Percentiles rank a stretch among this genome's conserved stretches.
Conservation (phyloP, 2,888 invertebrate genomes). For the Cyclophora albipunctata region DNA sequence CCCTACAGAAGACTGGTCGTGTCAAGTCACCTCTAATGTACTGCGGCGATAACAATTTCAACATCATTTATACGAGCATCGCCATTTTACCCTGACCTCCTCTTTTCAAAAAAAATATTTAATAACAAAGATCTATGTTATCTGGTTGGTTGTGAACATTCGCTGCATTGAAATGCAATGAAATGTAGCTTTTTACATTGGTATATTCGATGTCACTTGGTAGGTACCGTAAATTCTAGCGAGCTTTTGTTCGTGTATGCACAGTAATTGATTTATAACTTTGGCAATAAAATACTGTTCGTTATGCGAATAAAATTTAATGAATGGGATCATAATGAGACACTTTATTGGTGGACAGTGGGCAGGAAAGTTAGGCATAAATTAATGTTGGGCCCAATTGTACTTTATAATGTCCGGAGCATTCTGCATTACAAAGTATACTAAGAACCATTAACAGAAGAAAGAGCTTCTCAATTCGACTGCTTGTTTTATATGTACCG, state of each 20-base stretch:
- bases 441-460: no score
- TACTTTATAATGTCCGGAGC: no score
- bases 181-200: slow-evolving; percentile 58
- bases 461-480: no score
- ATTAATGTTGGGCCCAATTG: no score
- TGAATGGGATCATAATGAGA: no score
- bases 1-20: slow-evolving; percentile 71
- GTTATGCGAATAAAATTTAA: slow-evolving; percentile 37
- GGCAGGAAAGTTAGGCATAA: no score
- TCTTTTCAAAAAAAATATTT: slow-evolving; percentile 3
- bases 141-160: slow-evolving; percentile 29
- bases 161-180: slow-evolving; percentile 47
- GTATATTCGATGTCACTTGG: slow-evolving; percentile 56
- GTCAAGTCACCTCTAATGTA: slow-evolving; percentile 71
- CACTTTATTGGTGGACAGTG: no score
- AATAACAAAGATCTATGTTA: slow-evolving; percentile 15
- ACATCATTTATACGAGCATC: slow-evolving; percentile 53
- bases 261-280: slow-evolving; percentile 52
- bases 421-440: no score
- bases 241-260: slow-evolving; percentile 51
- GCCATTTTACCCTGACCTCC: slow-evolving; percentile 34
- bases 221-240: slow-evolving; percentile 56
- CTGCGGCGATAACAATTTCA: slow-evolving; percentile 67
- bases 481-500: no score
- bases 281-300: slow-evolving; percentile 21